Evolutionary conservation across 2,888 invertebrate genomes (phyloP), one percentile per base, ranked within the genome.

Genomic region (Pristionchus entomophagus): DNA sequence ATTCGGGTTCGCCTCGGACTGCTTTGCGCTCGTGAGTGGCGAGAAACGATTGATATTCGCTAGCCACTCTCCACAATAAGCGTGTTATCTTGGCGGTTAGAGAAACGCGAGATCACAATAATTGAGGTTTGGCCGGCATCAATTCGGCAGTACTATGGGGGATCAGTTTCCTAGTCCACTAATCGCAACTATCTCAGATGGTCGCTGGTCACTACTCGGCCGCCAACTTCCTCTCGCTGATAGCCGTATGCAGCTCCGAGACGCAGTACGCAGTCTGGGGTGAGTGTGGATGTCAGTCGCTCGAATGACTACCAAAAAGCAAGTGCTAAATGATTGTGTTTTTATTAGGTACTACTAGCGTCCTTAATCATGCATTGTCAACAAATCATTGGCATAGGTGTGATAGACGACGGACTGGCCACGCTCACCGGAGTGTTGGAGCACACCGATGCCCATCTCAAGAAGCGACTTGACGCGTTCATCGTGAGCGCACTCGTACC

Each of bases 251-350:
- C 0, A 97, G 96, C 94, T 95, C 95, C 88, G 96, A 96, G 90
- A 97, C 12, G 35, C 96, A 97, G 94, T 98, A 96, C 94, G 97
- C 97, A 0, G 98, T 98, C 0, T 98, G 98, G 98, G 96, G 96
- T 82, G 59, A 56, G 82, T n/a, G n/a, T n/a, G n/a, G n/a, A n/a
- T n/a, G n/a, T n/a, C n/a, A n/a, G n/a, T n/a, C n/a, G n/a, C n/a
- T n/a, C n/a, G n/a, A 22, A 4, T 2, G 65, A 4, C 0, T 3
- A 35, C 12, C 14, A 26, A 32, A n/a, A n/a, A 17, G 32, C 29
- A 26, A 8, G 38, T 12, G n/a, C 56, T 82, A 35, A 59, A 35
- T 45, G 12, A 6, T 38, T 22, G n/a, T 32, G n/a, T 41, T 22
- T 53, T 19, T 2, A 8, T 10, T 0, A 22, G 45, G 26, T 29